A percentile compares a stretch with the other conserved stretches of the same genome.
Evolutionary conservation across 53 echinoderm and acorn worm species (phyloP).

Genomic region (Temnopleurus reevesii): DNA sequence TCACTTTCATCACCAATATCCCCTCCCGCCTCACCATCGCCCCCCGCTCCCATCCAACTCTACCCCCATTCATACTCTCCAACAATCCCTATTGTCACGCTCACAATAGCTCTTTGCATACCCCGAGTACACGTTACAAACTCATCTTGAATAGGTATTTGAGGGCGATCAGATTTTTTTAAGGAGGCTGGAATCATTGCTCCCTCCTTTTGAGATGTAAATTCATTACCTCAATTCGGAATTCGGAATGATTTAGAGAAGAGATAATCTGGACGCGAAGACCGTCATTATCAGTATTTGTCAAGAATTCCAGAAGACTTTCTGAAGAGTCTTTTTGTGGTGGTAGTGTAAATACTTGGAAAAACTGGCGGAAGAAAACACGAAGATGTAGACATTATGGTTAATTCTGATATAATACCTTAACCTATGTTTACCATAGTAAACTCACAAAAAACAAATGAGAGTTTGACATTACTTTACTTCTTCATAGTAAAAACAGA

Average conservation of each 20-base stretch:
- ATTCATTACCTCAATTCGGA: not conserved
- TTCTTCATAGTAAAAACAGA: no score
- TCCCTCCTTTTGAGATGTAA: constrained; percentile 10
- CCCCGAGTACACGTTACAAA: not conserved
- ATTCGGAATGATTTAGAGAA: not conserved
- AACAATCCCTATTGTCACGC: not conserved
- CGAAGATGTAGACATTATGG: no score
- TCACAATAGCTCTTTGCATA: not conserved
- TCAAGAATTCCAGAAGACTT: constrained; percentile 9
- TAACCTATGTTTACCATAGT: no score
- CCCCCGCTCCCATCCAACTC: not conserved
- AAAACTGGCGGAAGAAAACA: no score
- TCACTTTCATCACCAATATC: not conserved
- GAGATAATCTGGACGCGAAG: not conserved
- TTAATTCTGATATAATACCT: no score
- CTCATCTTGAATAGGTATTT: not conserved
- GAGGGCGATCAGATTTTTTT: not conserved
- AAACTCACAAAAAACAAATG: no score
- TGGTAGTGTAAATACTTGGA: not conserved
- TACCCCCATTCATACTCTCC: no score
- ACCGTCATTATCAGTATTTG: not conserved
- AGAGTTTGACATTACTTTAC: no score
- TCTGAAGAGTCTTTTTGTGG: not conserved
- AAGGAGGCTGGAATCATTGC: not conserved
- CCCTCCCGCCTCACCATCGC: not conserved